Evolutionary conservation across 2,113 vertebrate genomes (phyloP).

Genomic region (Rissa tridactyla): DNA sequence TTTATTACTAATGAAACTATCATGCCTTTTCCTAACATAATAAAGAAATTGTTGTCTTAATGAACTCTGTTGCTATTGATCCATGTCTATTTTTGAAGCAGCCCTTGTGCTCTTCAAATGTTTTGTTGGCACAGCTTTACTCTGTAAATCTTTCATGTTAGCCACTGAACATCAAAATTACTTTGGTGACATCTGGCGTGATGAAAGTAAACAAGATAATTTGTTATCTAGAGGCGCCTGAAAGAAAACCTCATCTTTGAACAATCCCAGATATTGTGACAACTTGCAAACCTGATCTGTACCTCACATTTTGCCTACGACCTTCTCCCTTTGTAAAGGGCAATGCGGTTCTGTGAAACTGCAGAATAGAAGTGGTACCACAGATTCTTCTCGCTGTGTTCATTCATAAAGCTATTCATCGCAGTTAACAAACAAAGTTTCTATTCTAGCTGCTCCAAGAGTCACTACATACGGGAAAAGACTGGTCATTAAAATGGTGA

Average conservation of each 20-base stretch:
- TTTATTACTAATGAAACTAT: background rate
- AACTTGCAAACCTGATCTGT: background rate
- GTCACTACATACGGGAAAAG: background rate
- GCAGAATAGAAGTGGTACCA: background rate
- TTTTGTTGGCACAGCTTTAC: background rate
- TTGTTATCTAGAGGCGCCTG: background rate
- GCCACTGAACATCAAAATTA: background rate
- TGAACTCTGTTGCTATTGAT: background rate
- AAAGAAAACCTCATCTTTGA: background rate
- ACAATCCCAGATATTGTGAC: background rate
- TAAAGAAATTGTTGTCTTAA: background rate
- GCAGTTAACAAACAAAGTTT: background rate
- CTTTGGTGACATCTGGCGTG: background rate
- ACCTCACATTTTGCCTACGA: background rate
- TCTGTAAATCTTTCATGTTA: background rate
- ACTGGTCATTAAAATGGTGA: background rate
- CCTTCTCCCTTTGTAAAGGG: background rate
- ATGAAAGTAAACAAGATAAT: constrained; percentile 19
- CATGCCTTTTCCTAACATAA: background rate
- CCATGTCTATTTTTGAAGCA: background rate
- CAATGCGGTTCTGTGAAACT: background rate
- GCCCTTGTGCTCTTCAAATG: background rate
- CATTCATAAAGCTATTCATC: background rate
- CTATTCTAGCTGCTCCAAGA: background rate
- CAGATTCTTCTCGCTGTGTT: background rate